phyloP scores from a whole-genome alignment of 2,797 vertebrate species.

The Melanotaenia nigrans region DNA sequence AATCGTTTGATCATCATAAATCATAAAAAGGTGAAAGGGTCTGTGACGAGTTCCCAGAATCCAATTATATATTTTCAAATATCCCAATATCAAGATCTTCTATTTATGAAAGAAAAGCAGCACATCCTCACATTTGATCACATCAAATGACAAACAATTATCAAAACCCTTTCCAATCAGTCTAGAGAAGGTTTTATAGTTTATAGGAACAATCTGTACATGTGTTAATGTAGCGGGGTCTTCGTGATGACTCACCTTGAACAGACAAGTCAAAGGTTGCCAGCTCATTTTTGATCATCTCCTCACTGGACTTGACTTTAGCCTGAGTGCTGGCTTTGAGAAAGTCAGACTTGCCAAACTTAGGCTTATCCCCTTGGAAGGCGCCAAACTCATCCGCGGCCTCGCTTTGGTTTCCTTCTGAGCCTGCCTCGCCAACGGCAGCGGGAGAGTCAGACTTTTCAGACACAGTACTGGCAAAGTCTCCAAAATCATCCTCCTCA shows the following conservation, averaged over 20 bases:
- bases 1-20: neutral
- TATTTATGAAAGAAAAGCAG: neutral
- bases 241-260: constrained; percentile 88
- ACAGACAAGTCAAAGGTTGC: constrained; percentile 97
- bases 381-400: constrained; percentile 89
- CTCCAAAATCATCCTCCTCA: constrained; percentile 86
- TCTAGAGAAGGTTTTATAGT: too few species aligned
- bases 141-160: neutral
- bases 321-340: constrained; percentile 93
- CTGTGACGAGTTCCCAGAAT: neutral
- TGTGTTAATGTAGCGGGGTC: neutral
- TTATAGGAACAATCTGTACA: neutral
- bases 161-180: neutral
- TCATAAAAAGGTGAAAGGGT: neutral
- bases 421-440: constrained; percentile 38
- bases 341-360: constrained; percentile 99
- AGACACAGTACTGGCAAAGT: constrained; percentile 83
- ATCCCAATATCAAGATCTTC: too few species aligned
- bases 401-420: constrained; percentile 78
- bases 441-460: constrained; percentile 79
- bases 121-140: neutral
- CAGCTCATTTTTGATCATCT: constrained; percentile 98
- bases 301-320: constrained; percentile 97
- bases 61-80: neutral
- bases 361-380: constrained; percentile 95